phyloP scores from a whole-genome alignment of 2,797 vertebrate species.

The Liasis olivaceus region DNA sequence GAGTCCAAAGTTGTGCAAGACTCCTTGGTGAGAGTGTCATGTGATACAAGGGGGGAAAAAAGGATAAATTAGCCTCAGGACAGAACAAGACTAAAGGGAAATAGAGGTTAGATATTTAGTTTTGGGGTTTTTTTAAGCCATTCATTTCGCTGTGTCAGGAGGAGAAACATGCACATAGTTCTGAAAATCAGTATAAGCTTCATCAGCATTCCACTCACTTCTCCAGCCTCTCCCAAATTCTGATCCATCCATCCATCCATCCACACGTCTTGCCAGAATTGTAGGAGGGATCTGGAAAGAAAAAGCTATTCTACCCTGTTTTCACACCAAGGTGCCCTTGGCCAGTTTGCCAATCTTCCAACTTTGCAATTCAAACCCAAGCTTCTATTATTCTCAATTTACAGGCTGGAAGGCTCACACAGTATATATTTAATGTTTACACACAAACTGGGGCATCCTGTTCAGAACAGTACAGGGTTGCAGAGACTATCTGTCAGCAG shows the following conservation, averaged over 20 bases:
- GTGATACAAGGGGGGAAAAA: background rate
- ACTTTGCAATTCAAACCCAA: background rate
- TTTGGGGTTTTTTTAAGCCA: background rate
- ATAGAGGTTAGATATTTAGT: background rate
- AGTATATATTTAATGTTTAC: background rate
- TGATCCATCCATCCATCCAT: background rate
- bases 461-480: background rate
- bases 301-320: background rate
- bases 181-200: background rate
- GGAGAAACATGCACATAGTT: background rate
- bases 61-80: background rate
- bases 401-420: background rate
- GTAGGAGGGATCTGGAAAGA: background rate
- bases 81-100: background rate
- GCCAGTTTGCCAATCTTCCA: background rate
- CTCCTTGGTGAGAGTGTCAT: background rate
- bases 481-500: background rate
- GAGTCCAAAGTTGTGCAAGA: background rate
- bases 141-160: background rate
- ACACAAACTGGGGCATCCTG: background rate
- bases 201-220: slow-evolving; percentile 22
- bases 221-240: slow-evolving; percentile 23
- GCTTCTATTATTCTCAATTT: background rate
- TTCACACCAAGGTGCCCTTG: slow-evolving; percentile 8
- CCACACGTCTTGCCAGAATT: slow-evolving; percentile 2